Conservation (phyloP, 2,888 invertebrate species). For the Lamellibrachia columna region DNA sequence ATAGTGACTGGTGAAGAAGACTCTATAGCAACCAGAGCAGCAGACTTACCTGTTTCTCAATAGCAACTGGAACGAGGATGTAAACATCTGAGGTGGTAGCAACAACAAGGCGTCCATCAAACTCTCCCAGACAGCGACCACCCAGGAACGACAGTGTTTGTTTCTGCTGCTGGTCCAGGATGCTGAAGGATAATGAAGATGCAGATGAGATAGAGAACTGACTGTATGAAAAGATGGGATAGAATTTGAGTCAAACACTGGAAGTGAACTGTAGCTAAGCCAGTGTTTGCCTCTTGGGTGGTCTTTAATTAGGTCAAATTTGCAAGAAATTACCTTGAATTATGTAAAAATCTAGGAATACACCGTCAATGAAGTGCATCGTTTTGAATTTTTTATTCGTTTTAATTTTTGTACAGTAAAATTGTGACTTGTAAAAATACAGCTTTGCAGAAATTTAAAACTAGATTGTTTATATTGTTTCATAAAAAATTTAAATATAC, state of each 20-base stretch:
- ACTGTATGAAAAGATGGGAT: not conserved
- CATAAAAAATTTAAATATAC: too few relatives aligned
- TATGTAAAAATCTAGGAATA: too few relatives aligned
- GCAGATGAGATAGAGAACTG: conserved; percentile 7
- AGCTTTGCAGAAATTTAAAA: too few relatives aligned
- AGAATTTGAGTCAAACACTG: not conserved
- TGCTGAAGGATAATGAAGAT: conserved; percentile 55
- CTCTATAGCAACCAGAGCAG: not conserved
- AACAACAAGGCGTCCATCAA: conserved; percentile 69
- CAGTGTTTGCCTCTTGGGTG: too few relatives aligned
- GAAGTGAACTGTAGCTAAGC: too few relatives aligned
- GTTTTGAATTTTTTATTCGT: too few relatives aligned
- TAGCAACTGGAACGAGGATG: conserved; percentile 68
- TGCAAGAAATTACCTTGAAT: too few relatives aligned
- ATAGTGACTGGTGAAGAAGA: not conserved
- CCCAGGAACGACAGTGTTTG: conserved; percentile 69
- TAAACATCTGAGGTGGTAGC: conserved; percentile 67
- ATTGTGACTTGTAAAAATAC: too few relatives aligned
- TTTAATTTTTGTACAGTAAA: too few relatives aligned
- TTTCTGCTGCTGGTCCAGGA: conserved; percentile 69
- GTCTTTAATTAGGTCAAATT: too few relatives aligned
- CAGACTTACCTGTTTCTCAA: conserved; percentile 68
- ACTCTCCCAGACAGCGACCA: conserved; percentile 67
- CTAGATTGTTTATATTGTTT: too few relatives aligned
- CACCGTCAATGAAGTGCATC: too few relatives aligned